Evolutionary conservation across 2,888 invertebrate genomes (phyloP).

Genomic region (Lamellibrachia satsuma): DNA sequence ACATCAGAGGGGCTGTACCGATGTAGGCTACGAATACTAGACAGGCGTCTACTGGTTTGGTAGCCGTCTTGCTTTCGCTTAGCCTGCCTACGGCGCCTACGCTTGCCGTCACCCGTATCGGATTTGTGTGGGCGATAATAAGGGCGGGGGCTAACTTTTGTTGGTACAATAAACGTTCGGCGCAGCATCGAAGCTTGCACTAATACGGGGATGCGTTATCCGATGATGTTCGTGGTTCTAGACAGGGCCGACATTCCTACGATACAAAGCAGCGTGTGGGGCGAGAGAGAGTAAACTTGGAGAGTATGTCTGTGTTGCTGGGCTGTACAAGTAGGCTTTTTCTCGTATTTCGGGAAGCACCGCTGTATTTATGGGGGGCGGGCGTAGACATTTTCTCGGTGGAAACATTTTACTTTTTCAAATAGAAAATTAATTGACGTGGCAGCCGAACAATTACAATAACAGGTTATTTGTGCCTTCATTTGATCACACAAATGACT

Average conservation of each 20-base stretch:
- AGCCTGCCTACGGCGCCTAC: too few species aligned
- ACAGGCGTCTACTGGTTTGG: neutral
- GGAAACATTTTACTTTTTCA: neutral
- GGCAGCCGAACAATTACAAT: too few species aligned
- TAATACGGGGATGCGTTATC: neutral
- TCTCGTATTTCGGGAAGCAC: neutral
- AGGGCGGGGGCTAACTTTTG: neutral
- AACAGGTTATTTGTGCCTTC: neutral
- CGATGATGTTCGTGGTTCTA: neutral
- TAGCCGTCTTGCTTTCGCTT: neutral
- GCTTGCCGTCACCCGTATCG: neutral
- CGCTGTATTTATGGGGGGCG: neutral
- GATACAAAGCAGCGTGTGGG: neutral
- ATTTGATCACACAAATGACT: too few species aligned
- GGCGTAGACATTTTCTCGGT: neutral
- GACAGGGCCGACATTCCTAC: neutral
- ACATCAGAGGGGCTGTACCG: too few species aligned
- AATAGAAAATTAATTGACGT: too few species aligned
- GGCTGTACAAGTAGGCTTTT: neutral
- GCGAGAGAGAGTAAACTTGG: neutral
- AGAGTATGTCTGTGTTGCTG: neutral
- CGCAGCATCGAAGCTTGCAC: neutral
- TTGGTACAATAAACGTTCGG: neutral
- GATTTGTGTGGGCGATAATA: neutral
- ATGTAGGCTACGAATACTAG: neutral